Conservation (phyloP, 2,113 vertebrate species). For the Tragelaphus scriptus region DNA sequence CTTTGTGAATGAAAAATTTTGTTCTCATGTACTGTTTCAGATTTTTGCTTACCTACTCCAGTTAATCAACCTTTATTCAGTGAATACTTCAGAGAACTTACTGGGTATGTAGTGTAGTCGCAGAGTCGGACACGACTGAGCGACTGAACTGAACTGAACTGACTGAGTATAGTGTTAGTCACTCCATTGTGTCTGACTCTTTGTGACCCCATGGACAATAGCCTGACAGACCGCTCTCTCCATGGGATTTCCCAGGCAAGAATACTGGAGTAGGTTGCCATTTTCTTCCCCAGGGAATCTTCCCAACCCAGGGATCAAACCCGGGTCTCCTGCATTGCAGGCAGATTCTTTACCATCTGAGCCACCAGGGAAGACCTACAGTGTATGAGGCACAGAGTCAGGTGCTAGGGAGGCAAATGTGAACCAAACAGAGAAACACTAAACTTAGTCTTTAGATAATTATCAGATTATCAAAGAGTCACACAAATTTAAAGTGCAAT, state of each 20-base stretch:
- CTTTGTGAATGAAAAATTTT: background rate
- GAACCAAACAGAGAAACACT: background rate
- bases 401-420: background rate
- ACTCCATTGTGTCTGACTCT: background rate
- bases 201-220: background rate
- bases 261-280: background rate
- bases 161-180: background rate
- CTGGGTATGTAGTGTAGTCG: background rate
- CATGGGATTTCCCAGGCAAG: background rate
- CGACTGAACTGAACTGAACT: no score
- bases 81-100: background rate
- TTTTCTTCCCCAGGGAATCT: background rate
- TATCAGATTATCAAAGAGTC: background rate
- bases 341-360: background rate
- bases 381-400: background rate
- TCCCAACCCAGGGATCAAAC: background rate
- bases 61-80: background rate
- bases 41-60: background rate
- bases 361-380: background rate
- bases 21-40: background rate
- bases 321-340: accelerated
- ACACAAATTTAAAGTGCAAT: background rate
- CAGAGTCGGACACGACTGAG: no score
- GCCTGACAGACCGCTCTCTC: background rate
- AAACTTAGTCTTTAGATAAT: background rate